Evolutionary conservation across 1,140 invertebrate genomes (phyloP).

Genomic region (Akabosia matsudoensis): DNA sequence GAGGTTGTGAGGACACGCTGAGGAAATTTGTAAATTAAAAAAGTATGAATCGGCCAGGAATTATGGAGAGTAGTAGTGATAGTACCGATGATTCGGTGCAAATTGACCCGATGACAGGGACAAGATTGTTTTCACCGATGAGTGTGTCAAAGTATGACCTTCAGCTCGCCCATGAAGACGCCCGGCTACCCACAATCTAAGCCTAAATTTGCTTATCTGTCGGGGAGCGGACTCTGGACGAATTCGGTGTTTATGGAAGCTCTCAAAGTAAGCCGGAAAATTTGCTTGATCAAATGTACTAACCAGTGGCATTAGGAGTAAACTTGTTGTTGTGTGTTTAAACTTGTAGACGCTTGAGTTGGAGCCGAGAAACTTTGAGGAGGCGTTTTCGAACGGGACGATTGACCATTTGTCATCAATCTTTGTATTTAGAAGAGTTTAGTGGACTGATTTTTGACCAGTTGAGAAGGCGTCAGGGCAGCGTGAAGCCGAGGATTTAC

Average conservation of each 20-base stretch:
- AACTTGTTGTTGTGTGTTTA: not conserved
- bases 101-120: not conserved
- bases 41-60: no score
- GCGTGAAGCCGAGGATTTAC: slow-evolving; percentile 36
- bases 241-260: slow-evolving; percentile 1
- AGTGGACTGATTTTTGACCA: slow-evolving; percentile 38
- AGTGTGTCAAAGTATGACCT: not conserved
- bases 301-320: not conserved
- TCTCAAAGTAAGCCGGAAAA: not conserved
- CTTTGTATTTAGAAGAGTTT: slow-evolving; percentile 43
- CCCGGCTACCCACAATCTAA: not conserved
- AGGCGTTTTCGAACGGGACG: not conserved
- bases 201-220: not conserved
- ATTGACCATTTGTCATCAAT: slow-evolving; percentile 23
- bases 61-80: not conserved
- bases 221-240: not conserved
- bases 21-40: not conserved
- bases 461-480: slow-evolving; percentile 21
- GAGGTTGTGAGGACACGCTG: no score
- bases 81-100: not conserved
- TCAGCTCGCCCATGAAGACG: not conserved
- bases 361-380: not conserved
- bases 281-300: no score
- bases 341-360: not conserved
- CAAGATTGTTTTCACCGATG: not conserved